A percentile compares a stretch with the other conserved stretches of the same genome.
These are phyloP conservation scores for Tenrec ecaudatus DNA, from an alignment of 2,113 vertebrate genomes.

Conservation along the genomic window DNA sequence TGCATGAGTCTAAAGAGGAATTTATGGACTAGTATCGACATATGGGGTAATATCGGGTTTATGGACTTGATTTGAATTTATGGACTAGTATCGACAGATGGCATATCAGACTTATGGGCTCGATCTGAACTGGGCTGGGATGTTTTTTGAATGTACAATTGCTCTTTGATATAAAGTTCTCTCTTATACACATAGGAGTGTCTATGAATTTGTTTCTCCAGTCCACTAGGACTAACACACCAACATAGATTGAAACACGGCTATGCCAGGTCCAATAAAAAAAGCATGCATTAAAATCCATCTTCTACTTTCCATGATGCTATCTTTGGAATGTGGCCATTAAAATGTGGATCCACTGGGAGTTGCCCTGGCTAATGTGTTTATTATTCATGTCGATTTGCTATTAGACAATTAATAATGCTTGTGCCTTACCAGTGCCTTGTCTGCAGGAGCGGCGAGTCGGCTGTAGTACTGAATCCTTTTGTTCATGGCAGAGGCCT, in stretches of 20 bases:
- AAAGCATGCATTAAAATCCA: neutral
- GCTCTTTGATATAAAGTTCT: too few relatives aligned
- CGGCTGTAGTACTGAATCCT: slow-evolving; percentile 95
- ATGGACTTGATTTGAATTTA: too few relatives aligned
- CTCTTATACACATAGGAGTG: too few relatives aligned
- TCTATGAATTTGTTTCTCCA: too few relatives aligned
- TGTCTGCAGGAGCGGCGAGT: slow-evolving; percentile 91
- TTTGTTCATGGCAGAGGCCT: slow-evolving; percentile 95
- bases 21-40: too few relatives aligned
- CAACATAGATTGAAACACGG: neutral
- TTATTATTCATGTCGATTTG: slow-evolving; percentile 36
- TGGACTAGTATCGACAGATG: too few relatives aligned
- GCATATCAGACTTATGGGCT: too few relatives aligned
- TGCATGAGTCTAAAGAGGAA: too few relatives aligned
- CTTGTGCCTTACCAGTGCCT: slow-evolving; percentile 90
- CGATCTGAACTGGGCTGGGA: too few relatives aligned
- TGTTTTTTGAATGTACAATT: too few relatives aligned
- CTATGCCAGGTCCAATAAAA: neutral
- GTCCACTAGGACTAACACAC: too few relatives aligned
- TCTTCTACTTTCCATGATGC: slow-evolving; percentile 46
- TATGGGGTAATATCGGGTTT: too few relatives aligned
- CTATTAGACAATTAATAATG: slow-evolving; percentile 36
- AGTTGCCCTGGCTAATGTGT: slow-evolving; percentile 29
- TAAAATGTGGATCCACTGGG: slow-evolving; percentile 51
- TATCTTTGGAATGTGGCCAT: slow-evolving; percentile 26